A percentile compares a stretch with the other conserved stretches of the same genome.
These are phyloP conservation scores for Melanargia galathea DNA, from an alignment of 2,888 invertebrate species.

Conservation along the genomic window DNA sequence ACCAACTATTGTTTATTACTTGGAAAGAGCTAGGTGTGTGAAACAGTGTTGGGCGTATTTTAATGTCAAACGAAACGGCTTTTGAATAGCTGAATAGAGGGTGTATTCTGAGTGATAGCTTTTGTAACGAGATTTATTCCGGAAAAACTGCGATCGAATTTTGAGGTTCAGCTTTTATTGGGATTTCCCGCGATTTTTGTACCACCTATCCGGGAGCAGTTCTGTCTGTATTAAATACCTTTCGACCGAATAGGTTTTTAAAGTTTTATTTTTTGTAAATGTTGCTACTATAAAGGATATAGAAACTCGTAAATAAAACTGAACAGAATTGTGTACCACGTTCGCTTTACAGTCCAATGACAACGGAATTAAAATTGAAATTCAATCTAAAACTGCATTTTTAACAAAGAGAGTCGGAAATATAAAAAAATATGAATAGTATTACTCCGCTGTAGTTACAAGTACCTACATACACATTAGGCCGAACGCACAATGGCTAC, in stretches of 20 bases:
- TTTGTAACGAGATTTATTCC: conserved; percentile 27
- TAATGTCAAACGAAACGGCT: conserved; percentile 24
- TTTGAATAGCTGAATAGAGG: conserved; percentile 19
- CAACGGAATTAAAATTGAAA: neutral
- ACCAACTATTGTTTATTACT: neutral
- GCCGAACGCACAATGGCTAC: too few relatives aligned
- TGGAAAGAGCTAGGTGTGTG: conserved; percentile 22
- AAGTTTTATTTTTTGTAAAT: neutral
- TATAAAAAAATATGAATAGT: neutral
- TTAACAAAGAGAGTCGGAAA: conserved; percentile 5
- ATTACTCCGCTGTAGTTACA: neutral
- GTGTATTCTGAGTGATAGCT: conserved; percentile 24
- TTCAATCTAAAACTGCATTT: neutral
- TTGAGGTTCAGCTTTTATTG: conserved; percentile 15
- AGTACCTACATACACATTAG: too few relatives aligned
- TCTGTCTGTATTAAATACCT: conserved; percentile 4
- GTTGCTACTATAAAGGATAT: neutral
- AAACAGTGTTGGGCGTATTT: conserved; percentile 23
- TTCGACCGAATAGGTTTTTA: neutral
- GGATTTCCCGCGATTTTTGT: conserved; percentile 16
- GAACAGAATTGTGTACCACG: neutral
- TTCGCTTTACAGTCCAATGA: neutral
- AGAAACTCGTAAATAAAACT: neutral
- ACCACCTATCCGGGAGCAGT: neutral
- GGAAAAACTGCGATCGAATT: conserved; percentile 19